Conservation (phyloP, 1,140 invertebrate genomes). For the Drusus annulatus region DNA sequence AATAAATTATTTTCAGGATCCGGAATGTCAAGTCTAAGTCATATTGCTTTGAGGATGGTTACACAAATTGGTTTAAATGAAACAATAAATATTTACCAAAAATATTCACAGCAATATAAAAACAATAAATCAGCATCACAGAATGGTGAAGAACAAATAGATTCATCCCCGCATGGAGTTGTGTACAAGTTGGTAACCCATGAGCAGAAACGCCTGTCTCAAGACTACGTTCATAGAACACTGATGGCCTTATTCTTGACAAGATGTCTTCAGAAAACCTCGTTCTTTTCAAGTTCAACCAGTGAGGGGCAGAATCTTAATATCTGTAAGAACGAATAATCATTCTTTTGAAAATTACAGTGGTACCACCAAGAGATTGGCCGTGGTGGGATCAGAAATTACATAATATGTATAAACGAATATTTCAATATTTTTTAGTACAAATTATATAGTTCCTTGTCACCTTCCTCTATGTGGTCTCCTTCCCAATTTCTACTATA, state of each 20-base stretch:
- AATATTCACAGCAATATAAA: conserved; percentile 38
- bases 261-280: conserved; percentile 72
- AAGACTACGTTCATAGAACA: conserved; percentile 77
- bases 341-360: no score
- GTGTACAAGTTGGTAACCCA: conserved; percentile 77
- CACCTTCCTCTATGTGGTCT: no score
- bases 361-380: no score
- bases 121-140: background rate
- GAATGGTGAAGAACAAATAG: conserved; percentile 51
- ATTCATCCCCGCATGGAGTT: conserved; percentile 54
- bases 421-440: no score
- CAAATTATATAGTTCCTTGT: no score
- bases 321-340: no score
- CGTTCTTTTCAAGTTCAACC: conserved; percentile 64
- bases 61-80: conserved; percentile 69
- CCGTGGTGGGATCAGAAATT: no score
- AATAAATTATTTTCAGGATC: conserved; percentile 63
- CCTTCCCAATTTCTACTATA: no score
- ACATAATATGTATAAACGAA: no score
- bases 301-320: no score
- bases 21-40: conserved; percentile 78
- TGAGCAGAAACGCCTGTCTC: conserved; percentile 67
- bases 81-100: conserved; percentile 65
- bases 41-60: conserved; percentile 76
- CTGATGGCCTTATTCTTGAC: conserved; percentile 79